These are phyloP conservation scores for Nemapogon koenigi DNA, from an alignment of 2,888 invertebrate genomes.

Conservation along the genomic window DNA sequence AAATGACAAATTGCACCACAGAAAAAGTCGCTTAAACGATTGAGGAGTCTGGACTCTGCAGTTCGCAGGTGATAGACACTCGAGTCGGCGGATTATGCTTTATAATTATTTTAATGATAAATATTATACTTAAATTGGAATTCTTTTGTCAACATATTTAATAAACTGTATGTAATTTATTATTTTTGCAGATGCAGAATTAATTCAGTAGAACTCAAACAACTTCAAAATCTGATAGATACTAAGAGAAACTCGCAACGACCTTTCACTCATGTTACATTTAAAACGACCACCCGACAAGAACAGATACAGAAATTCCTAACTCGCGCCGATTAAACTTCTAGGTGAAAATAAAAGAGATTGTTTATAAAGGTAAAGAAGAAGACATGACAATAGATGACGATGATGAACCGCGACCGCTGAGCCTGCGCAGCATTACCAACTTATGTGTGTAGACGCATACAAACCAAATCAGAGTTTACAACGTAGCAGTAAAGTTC, in stretches of 20 bases:
- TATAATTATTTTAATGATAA: no score
- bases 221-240: no score
- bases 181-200: no score
- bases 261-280: slow-evolving; percentile 55
- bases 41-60: slow-evolving; percentile 20
- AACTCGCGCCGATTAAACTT: slow-evolving; percentile 58
- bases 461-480: slow-evolving; percentile 49
- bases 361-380: slow-evolving; percentile 60
- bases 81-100: no score
- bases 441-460: slow-evolving; percentile 19
- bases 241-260: no score
- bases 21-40: slow-evolving; percentile 31
- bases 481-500: slow-evolving; percentile 51
- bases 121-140: no score
- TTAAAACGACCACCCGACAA: slow-evolving; percentile 56
- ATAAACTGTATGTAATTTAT: no score
- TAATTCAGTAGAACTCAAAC: no score
- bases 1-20: slow-evolving; percentile 41
- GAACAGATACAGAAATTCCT: slow-evolving; percentile 54
- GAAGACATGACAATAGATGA: slow-evolving; percentile 60
- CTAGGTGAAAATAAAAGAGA: slow-evolving; percentile 62
- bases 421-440: slow-evolving; percentile 26
- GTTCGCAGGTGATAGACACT: slow-evolving; percentile 8
- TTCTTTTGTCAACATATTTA: no score
- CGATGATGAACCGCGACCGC: slow-evolving; percentile 48